Percentiles rank a stretch among this genome's conserved stretches.
Evolutionary conservation across 2,797 vertebrate genomes (phyloP).

Genomic region (Fistularia commersonii): DNA sequence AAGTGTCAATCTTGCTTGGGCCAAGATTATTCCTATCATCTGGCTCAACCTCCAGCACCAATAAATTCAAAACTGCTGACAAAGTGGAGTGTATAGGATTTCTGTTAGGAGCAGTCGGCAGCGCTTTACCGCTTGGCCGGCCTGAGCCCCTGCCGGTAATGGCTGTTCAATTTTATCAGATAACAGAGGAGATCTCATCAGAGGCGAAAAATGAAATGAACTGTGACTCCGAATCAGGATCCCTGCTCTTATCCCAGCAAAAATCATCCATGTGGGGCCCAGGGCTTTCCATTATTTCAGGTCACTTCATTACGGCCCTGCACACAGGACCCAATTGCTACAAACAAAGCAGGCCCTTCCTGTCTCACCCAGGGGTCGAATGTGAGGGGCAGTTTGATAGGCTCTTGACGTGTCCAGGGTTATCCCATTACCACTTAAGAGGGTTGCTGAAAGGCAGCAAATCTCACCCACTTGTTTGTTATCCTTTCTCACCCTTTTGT

Average conservation of each 20-base stretch:
- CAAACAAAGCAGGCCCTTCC: slow-evolving; percentile 94
- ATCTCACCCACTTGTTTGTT: slow-evolving; percentile 92
- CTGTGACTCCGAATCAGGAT: slow-evolving; percentile 99
- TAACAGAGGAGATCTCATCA: slow-evolving; percentile 99
- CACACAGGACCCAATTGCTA: slow-evolving; percentile 91
- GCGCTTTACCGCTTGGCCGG: slow-evolving; percentile 86
- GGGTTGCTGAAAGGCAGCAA: slow-evolving; percentile 98
- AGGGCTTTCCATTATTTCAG: slow-evolving; percentile 99
- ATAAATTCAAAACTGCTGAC: slow-evolving; percentile 99
- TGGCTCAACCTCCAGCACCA: slow-evolving; percentile 83
- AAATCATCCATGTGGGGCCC: slow-evolving; percentile 94
- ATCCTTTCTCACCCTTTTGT: slow-evolving; percentile 81
- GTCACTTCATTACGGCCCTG: slow-evolving; percentile 99
- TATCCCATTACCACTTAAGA: slow-evolving; percentile 99
- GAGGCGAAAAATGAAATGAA: slow-evolving; percentile 99
- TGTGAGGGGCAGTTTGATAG: slow-evolving; percentile 98
- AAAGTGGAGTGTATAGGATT: slow-evolving; percentile 99
- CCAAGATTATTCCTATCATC: slow-evolving; percentile 99
- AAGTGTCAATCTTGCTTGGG: slow-evolving; percentile 99
- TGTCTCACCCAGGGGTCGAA: slow-evolving; percentile 96
- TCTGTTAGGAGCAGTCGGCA: slow-evolving; percentile 96
- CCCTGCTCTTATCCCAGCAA: slow-evolving; percentile 96
- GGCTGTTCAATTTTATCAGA: slow-evolving; percentile 99
- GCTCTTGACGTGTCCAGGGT: slow-evolving; percentile 94
- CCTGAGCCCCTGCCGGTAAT: slow-evolving; percentile 90